Conservation (phyloP, 2,113 vertebrate species). For the Catagonus wagneri region DNA sequence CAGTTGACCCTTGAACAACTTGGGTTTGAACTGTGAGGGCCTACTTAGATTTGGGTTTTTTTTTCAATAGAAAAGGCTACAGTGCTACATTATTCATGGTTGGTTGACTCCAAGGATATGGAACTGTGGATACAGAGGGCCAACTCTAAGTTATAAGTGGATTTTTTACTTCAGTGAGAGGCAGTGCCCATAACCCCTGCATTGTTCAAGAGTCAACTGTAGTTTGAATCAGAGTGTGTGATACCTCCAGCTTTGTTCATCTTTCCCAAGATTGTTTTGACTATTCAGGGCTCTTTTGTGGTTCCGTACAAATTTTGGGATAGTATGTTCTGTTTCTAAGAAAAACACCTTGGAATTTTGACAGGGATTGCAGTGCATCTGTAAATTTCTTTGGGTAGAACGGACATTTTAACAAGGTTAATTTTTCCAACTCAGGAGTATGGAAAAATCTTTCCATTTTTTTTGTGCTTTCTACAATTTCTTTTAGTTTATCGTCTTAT, state of each 20-base stretch:
- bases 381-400: background rate
- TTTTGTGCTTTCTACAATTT: background rate
- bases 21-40: too few relatives aligned
- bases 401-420: background rate
- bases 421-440: background rate
- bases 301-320: background rate
- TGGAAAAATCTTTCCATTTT: background rate
- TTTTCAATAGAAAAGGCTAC: too few relatives aligned
- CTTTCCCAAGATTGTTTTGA: background rate
- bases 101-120: too few relatives aligned
- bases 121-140: too few relatives aligned
- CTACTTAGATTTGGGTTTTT: too few relatives aligned
- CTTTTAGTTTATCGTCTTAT: background rate
- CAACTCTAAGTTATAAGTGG: too few relatives aligned
- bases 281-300: background rate
- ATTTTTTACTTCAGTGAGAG: too few relatives aligned
- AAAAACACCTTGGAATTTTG: background rate
- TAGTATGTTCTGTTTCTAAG: background rate
- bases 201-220: too few relatives aligned
- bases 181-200: too few relatives aligned
- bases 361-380: background rate
- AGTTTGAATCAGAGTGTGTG: background rate
- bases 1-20: too few relatives aligned
- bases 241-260: background rate
- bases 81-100: too few relatives aligned